Evolutionary conservation across 2,113 vertebrate species (phyloP).

Genomic region (Pterophyllum scalare): DNA sequence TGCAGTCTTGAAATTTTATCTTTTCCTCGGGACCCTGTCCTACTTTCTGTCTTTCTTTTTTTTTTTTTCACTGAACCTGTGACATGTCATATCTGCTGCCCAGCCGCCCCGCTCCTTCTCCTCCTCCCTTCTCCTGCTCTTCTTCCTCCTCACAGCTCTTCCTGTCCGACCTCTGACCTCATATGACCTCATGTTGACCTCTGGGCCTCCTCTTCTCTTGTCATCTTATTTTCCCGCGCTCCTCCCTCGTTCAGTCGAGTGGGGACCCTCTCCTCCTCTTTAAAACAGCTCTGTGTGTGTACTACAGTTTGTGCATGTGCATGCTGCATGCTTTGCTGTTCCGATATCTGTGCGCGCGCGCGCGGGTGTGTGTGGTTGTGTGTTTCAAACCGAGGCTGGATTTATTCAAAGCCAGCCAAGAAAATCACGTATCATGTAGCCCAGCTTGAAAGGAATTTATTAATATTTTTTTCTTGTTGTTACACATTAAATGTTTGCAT

Average conservation of each 20-base stretch:
- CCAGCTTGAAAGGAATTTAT: conserved; percentile 1
- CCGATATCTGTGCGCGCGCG: conserved; percentile 14
- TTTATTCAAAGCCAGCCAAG: conserved; percentile 3
- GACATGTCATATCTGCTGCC: conserved; percentile 80
- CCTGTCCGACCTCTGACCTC: conserved; percentile 90
- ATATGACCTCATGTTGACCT: conserved; percentile 87
- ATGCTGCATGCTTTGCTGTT: conserved; percentile 76
- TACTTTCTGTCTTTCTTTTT: conserved; percentile 33
- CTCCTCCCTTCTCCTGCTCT: conserved; percentile 76
- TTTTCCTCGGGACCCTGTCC: conserved; percentile 59
- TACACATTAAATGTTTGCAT: not conserved
- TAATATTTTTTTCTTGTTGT: not conserved
- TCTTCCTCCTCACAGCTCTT: conserved; percentile 83
- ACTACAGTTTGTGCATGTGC: conserved; percentile 72
- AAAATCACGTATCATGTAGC: not conserved
- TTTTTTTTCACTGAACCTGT: conserved; percentile 58
- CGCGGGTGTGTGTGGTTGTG: conserved; percentile 2
- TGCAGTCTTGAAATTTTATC: conserved; percentile 45
- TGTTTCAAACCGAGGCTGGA: conserved; percentile 3
- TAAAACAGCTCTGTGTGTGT: conserved; percentile 75
- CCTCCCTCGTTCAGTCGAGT: conserved; percentile 72
- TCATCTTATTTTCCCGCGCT: conserved; percentile 76
- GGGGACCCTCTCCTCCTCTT: conserved; percentile 74
- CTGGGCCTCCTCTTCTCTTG: conserved; percentile 82
- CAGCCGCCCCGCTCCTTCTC: conserved; percentile 77